Evolutionary conservation across 2,113 vertebrate genomes (phyloP).

Genomic region (Apus apus): DNA sequence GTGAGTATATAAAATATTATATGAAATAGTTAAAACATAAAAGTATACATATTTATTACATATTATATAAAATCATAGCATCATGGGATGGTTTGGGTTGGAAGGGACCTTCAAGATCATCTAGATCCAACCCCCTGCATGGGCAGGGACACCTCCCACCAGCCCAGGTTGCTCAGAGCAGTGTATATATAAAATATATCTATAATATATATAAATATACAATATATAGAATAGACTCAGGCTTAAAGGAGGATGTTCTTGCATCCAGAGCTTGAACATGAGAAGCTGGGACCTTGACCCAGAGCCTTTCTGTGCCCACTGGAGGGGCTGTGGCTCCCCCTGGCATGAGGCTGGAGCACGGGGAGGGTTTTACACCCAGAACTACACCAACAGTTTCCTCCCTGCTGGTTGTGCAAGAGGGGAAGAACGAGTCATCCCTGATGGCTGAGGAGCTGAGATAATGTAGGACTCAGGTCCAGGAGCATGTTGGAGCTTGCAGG

Average conservation of each 20-base stretch:
- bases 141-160: no score
- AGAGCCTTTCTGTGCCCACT: no score
- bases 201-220: no score
- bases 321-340: not conserved
- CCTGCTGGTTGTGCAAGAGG: not conserved
- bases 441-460: not conserved
- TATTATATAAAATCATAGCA: no score
- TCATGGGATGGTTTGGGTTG: no score
- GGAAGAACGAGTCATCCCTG: not conserved
- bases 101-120: no score
- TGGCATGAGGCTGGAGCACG: not conserved
- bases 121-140: no score
- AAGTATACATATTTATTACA: no score
- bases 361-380: not conserved
- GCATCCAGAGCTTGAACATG: rapidly evolving
- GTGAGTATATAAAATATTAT: no score
- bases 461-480: rapidly evolving
- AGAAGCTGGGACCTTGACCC: not conserved
- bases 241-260: not conserved
- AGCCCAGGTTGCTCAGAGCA: no score
- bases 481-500: not conserved
- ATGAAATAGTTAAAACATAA: no score
- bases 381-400: not conserved
- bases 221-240: not conserved
- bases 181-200: no score